Percentiles rank a stretch among this genome's conserved stretches.
phyloP scores from a whole-genome alignment of 2,797 vertebrate genomes.

The Pseudochaenichthys georgianus region DNA sequence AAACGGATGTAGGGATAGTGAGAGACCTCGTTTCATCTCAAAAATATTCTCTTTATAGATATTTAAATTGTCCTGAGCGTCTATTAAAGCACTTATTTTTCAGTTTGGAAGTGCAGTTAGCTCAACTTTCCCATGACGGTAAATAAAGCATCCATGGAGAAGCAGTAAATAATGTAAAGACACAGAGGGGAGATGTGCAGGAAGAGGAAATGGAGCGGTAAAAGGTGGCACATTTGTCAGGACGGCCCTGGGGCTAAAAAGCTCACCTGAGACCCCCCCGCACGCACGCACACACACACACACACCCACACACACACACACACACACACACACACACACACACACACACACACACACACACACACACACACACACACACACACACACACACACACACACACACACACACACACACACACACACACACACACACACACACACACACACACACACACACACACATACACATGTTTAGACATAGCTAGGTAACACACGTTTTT shows the following conservation, averaged over 20 bases:
- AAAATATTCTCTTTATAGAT: slow-evolving; percentile 20
- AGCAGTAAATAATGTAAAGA: slow-evolving; percentile 81
- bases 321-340: too few relatives aligned
- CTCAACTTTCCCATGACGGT: slow-evolving; percentile 58
- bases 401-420: too few relatives aligned
- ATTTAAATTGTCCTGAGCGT: slow-evolving; percentile 10
- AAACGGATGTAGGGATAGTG: too few relatives aligned
- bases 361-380: background rate
- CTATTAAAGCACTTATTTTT: slow-evolving; percentile 49
- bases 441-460: too few relatives aligned
- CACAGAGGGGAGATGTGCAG: slow-evolving; percentile 52
- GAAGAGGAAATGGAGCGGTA: slow-evolving; percentile 78
- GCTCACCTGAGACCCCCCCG: slow-evolving; percentile 32
- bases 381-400: too few relatives aligned
- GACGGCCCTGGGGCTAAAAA: slow-evolving; percentile 66
- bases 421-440: too few relatives aligned
- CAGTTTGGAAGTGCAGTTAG: slow-evolving; percentile 31
- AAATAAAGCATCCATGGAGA: slow-evolving; percentile 73
- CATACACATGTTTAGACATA: too few relatives aligned
- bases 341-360: too few relatives aligned
- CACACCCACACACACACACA: too few relatives aligned
- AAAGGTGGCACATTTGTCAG: slow-evolving; percentile 74
- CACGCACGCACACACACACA: background rate
- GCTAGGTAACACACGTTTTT: background rate
- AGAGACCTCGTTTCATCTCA: background rate